Evolutionary conservation across 2,797 vertebrate species (phyloP).

Genomic region (Pantherophis vulpinus): DNA sequence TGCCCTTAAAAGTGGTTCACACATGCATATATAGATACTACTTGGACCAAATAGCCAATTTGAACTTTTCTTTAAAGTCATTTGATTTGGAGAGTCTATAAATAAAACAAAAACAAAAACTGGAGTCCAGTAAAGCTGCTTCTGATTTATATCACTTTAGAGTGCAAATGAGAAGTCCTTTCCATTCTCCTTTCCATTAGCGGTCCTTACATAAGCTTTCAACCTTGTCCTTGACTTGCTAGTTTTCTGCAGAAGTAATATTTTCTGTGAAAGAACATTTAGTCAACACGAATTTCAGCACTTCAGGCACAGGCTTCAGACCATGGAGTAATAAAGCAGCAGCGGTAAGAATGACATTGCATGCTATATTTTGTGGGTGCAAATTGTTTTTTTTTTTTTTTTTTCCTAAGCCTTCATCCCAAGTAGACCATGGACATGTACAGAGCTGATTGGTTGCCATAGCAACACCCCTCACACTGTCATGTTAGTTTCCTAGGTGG

Average conservation of each 20-base stretch:
- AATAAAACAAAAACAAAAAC: background rate
- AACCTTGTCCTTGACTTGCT: background rate
- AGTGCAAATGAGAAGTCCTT: background rate
- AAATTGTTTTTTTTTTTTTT: background rate
- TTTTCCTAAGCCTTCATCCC: background rate
- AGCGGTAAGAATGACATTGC: background rate
- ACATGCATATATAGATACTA: background rate
- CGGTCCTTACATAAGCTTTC: background rate
- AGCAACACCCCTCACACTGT: conserved; percentile 13
- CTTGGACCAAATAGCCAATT: background rate
- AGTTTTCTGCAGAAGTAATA: background rate
- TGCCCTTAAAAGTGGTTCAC: background rate
- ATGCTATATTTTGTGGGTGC: background rate
- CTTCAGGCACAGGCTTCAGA: background rate
- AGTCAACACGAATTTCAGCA: background rate
- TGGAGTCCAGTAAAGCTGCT: background rate
- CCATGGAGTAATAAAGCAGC: background rate
- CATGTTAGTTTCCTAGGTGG: conserved; percentile 11
- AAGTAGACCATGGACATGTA: background rate
- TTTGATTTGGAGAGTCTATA: background rate
- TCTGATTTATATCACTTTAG: background rate
- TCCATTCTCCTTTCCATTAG: background rate
- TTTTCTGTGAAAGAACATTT: background rate
- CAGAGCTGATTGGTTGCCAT: conserved; percentile 1
- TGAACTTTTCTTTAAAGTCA: background rate